Conservation (phyloP, 2,797 vertebrate species). For the Spondyliosoma cantharus region DNA sequence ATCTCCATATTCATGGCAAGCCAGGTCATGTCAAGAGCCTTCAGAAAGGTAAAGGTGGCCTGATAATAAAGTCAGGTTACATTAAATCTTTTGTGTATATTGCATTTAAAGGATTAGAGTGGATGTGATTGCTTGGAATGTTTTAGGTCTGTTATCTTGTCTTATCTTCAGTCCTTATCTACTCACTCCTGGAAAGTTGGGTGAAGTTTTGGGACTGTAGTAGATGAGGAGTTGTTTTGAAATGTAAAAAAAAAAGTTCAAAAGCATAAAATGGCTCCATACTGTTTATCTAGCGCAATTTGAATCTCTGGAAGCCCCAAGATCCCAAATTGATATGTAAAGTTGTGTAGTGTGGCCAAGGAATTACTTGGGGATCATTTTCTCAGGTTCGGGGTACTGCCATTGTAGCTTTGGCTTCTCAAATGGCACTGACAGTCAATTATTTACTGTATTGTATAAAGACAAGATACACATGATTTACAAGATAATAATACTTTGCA, state of each 20-base stretch:
- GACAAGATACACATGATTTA: neutral
- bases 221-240: no score
- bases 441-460: neutral
- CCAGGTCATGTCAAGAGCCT: constrained; percentile 86
- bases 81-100: neutral
- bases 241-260: no score
- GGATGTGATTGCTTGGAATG: neutral
- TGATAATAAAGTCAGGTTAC: neutral
- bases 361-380: no score
- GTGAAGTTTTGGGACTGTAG: no score
- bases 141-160: neutral
- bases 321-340: no score
- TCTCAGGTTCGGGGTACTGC: no score
- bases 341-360: no score
- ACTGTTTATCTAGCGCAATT: no score
- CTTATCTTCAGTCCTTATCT: no score
- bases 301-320: no score
- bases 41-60: constrained; percentile 86
- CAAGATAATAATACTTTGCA: neutral
- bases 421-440: neutral
- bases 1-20: constrained; percentile 81
- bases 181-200: no score
- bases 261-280: no score
- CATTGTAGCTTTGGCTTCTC: neutral
- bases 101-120: neutral